Evolutionary conservation across 2,888 invertebrate species (phyloP), one percentile per base, ranked within the genome.

Genomic region (Eledone cirrhosa): DNA sequence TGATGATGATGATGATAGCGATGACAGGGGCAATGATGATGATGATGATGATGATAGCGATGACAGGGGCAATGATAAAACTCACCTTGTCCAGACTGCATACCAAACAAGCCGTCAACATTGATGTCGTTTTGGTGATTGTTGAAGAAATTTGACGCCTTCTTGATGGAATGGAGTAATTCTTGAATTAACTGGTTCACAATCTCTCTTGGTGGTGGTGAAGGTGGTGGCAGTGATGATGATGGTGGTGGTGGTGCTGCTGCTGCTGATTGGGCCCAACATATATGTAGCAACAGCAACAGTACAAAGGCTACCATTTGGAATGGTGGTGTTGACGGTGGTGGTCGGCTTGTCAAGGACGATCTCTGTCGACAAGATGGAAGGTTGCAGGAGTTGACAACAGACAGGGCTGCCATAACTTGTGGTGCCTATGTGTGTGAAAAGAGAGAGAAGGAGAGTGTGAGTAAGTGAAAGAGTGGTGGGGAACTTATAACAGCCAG

Each of bases 91-190:
- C 85, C 87, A 4, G 86, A 63, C 78, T 87, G 72, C 8, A 87
- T 81, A 41, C 87, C 87, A 82, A 86, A 87, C 24, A 87, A 80
- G 14, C 87, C 87, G 77, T 87, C 87, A 5, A 87, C 84, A 78
- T 87, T 87, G 59, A 87, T 83, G 27, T 83, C 81, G 77, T 85
- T 85, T 77, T 85, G 87, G 79, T 87, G 85, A 24, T 82, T 80
- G 31, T 82, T 72, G 81, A 87, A 87, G 78, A 87, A 87, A 0
- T 80, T 74, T 53, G 84, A 59, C 0, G 78, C 82, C 31, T 80
- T 83, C 75, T 85, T 83, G 22, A 86, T 81, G 0, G 81, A 81
- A 0, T 78, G 29, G 13, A 85, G 31, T 13, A 84, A 83, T n/a
- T 80, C 78, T 31, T 78, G 47, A n/a, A 83, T 77, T 2, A 83